Percentiles rank a stretch among this genome's conserved stretches.
Conservation (phyloP, 1,140 invertebrate species). For the Adoxophyes honmai region DNA sequence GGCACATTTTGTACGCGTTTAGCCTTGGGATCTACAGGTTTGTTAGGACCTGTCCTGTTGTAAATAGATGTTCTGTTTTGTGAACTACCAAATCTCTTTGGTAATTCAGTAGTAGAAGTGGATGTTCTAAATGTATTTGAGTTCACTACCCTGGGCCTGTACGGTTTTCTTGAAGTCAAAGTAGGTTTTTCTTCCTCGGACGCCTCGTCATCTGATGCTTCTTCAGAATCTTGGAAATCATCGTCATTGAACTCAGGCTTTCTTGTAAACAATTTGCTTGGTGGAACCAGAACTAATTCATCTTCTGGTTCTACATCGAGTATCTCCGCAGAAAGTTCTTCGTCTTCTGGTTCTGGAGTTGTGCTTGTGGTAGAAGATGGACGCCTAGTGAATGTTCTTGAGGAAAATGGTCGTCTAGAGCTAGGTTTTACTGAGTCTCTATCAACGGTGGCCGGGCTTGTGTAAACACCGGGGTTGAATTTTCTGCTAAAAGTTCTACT, state of each 20-base stretch:
- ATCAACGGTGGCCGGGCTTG: conserved; percentile 61
- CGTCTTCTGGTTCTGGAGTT: conserved; percentile 64
- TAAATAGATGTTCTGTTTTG: conserved; percentile 53
- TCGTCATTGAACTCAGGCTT: conserved; percentile 43
- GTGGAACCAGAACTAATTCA: conserved; percentile 69
- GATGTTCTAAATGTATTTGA: conserved; percentile 66
- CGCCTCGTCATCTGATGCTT: conserved; percentile 41
- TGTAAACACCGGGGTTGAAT: conserved; percentile 71
- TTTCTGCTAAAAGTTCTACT: conserved; percentile 70
- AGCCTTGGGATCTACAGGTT: conserved; percentile 48
- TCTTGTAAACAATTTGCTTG: conserved; percentile 61
- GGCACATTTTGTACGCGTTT: conserved; percentile 69
- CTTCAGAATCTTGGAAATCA: conserved; percentile 17
- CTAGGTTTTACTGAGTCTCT: conserved; percentile 41
- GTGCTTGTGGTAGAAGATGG: conserved; percentile 53
- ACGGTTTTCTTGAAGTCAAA: conserved; percentile 50
- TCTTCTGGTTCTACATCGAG: conserved; percentile 71
- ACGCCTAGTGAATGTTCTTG: conserved; percentile 41
- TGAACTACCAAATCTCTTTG: conserved; percentile 34
- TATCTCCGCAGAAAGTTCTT: conserved; percentile 70
- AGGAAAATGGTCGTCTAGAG: conserved; percentile 19
- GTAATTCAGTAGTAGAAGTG: conserved; percentile 58
- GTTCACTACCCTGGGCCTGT: conserved; percentile 57
- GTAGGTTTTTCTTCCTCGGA: conserved; percentile 42
- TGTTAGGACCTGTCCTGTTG: conserved; percentile 51